Base-by-base conservation (phyloP, 1,140 invertebrate species). In the Drosophila pseudoananassae region DNA sequence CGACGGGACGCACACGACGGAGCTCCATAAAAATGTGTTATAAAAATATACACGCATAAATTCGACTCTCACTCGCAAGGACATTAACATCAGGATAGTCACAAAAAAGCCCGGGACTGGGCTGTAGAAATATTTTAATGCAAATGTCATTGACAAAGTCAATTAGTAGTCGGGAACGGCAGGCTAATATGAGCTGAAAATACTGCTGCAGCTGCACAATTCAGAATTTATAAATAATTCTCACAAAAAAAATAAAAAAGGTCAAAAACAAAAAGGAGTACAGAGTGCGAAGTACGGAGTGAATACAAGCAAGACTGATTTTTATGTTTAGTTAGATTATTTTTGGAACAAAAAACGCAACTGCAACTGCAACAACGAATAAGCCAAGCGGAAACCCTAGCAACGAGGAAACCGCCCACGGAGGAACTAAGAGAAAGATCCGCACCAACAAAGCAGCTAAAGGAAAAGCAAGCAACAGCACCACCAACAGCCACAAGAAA, bases 221-320 rank as follows among this genome's bases (percentile, higher is more conserved):
- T 69, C 55, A 58, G 14, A 50, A 68, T 58, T 61, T 6, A 46
- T 23, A 10, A 46, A 46, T 3, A 9, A 33, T 15, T 43, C 12
- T 29, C 23, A n/a, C 57, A 27, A 33, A 33, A 40, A 55, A 23
- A 9, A 29, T 17, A 14, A 14, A 47, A 59, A 51, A 17, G 20
- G 15, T 38, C 10, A 10, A 36, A 10, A 36, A 36, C n/a, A 36
- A 12, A 12, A 12, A 36, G 25, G 25, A 27, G 25, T 4, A 27
- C 4, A 27, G 25, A 27, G 25, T 5, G 10, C 12, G 31, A 9
- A 10, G 10, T 2, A 9, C 40, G 57, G 52, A 27, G 25, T 27
- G 25, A 55, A 79, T 63, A 73, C 53, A 78, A 87, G 68, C 71
- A 90, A 90, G 87, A 90, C 87, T 90, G 87, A 90, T 90, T 90